Percentiles rank a stretch among this genome's conserved stretches.
phyloP scores from a whole-genome alignment of 2,113 vertebrate genomes.

The Rhombomys opimus region DNA sequence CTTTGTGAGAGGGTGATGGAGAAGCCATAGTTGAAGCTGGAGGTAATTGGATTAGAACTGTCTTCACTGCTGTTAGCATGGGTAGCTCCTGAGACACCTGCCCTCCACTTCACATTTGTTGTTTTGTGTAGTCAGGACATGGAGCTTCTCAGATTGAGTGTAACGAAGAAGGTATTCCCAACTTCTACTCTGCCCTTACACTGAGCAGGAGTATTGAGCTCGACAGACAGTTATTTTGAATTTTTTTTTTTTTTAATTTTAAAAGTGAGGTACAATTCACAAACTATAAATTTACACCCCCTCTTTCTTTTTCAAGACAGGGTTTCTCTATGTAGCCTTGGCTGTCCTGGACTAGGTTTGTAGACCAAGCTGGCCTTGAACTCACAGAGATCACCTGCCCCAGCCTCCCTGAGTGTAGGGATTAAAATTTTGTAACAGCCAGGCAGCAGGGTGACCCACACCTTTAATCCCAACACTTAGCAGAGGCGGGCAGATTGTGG shows the following conservation, averaged over 20 bases:
- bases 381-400: too few relatives aligned
- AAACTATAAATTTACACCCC: neutral
- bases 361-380: too few relatives aligned
- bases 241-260: conserved; percentile 58
- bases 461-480: too few relatives aligned
- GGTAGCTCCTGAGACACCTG: neutral
- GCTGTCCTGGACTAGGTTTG: too few relatives aligned
- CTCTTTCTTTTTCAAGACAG: neutral
- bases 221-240: neutral
- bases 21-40: neutral
- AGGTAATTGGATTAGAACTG: neutral
- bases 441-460: too few relatives aligned
- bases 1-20: neutral
- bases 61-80: neutral
- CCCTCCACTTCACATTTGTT: neutral
- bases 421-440: neutral
- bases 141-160: neutral
- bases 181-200: neutral
- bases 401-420: neutral
- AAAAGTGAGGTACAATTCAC: neutral
- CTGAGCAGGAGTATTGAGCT: neutral
- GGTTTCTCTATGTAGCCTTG: neutral
- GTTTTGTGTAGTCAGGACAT: neutral
- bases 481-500: too few relatives aligned
- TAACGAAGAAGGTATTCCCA: neutral